Evolutionary conservation across 2,888 invertebrate genomes (phyloP).

Genomic region (Rugalucina vietnamica): DNA sequence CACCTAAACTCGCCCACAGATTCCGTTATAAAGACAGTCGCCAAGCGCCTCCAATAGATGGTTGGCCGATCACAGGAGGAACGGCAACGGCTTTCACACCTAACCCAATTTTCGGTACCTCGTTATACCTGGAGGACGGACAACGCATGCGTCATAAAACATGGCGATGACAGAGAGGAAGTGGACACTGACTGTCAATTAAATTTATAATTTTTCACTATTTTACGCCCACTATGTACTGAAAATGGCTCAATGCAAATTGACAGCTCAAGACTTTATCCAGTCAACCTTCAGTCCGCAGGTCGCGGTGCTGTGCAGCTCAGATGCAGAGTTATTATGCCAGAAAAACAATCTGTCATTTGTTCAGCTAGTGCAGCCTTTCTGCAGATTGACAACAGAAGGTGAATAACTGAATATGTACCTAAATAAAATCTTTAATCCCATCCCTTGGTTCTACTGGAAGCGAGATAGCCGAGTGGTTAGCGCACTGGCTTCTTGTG

Average conservation of each 20-base stretch:
- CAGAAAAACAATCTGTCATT: conserved; percentile 96
- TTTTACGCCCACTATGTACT: neutral
- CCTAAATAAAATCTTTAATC: too few species aligned
- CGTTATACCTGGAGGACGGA: too few species aligned
- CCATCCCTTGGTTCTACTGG: too few species aligned
- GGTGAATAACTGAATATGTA: conserved; percentile 68
- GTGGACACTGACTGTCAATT: neutral
- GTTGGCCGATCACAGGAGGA: too few species aligned
- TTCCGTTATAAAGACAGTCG: too few species aligned
- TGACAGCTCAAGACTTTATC: conserved; percentile 89
- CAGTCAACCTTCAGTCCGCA: conserved; percentile 95
- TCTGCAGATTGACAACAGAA: conserved; percentile 90
- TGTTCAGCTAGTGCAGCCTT: conserved; percentile 95
- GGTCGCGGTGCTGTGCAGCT: conserved; percentile 93
- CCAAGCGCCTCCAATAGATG: too few species aligned
- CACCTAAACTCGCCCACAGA: too few species aligned
- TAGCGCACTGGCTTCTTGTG: neutral
- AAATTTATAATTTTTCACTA: neutral
- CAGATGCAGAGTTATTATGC: conserved; percentile 92
- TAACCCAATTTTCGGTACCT: too few species aligned
- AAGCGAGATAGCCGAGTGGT: too few species aligned
- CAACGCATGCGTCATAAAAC: conserved; percentile 17
- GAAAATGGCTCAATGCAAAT: conserved; percentile 84
- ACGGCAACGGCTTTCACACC: too few species aligned
- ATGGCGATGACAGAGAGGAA: conserved; percentile 5